Evolutionary conservation across 2,113 vertebrate genomes (phyloP), one percentile per base, ranked within the genome.

Genomic region (Gallinago jamesoni): DNA sequence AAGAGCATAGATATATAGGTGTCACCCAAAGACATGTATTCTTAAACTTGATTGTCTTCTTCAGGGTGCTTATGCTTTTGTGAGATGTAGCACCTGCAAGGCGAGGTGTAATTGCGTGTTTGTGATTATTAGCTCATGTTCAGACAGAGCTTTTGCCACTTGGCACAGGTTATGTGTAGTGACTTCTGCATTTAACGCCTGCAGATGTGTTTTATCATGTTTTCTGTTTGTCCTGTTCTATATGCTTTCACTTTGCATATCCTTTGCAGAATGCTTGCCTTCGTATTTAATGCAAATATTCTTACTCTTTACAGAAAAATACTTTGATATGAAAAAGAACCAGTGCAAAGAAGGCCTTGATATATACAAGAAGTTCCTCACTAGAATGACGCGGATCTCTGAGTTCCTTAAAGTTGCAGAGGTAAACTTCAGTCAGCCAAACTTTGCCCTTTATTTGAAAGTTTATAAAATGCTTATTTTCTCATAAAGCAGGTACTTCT

Each of bases 361-460:
- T 92, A 99, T 99, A 93, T 99, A 99, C 96, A 99, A 99, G 98
- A 99, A 99, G 96, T 99, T 99, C 93, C 98, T 99, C 73, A 99
- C 99, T 94, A 98, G 99, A 96, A 99, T 99, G 99, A 99, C 99
- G 15, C 98, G 99, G 89, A 99, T 99, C 97, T 99, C 99, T 4
- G 99, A 99, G 94, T 99, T 99, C 97, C 98, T 99, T 93, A 99
- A 99, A 99, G 99, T 99, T 97, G 99, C 99, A 91, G 99, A 99
- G 99, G 99, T 99, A 98, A 98, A 76, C 59, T n/a, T 72, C 5
- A 77, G 41, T 74, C 24, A 30, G 30, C 41, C 48, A 73, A 55
- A 55, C 27, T 77, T 85, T 59, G 20, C 14, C 37, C 21, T 91
- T 31, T 64, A 27, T 85, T 78, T 92, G 25, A 72, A 86, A 45